Percentiles rank a stretch among this genome's conserved stretches.
phyloP scores from a whole-genome alignment of 2,888 invertebrate species.

The Eupithecia inturbata region DNA sequence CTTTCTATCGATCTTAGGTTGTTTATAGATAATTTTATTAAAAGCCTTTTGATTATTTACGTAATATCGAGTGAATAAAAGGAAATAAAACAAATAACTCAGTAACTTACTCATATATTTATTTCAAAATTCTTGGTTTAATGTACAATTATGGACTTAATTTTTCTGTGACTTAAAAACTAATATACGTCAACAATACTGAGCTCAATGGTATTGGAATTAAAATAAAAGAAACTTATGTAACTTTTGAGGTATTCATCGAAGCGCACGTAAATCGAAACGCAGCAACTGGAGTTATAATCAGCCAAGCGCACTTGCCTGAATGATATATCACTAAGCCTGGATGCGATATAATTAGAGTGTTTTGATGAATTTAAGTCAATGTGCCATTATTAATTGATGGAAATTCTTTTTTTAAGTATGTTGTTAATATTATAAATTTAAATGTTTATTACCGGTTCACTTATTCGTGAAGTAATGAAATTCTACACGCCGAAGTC shows the following conservation, averaged over 20 bases:
- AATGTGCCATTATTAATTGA: not conserved
- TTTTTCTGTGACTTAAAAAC: constrained; percentile 58
- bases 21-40: no score
- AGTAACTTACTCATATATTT: constrained; percentile 80
- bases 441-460: not conserved
- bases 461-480: not conserved
- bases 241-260: not conserved
- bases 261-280: not conserved
- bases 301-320: not conserved
- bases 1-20: no score
- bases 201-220: constrained; percentile 35
- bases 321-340: no score
- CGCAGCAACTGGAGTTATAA: not conserved
- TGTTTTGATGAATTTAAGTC: not conserved
- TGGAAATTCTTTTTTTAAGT: not conserved
- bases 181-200: constrained; percentile 53
- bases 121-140: constrained; percentile 79
- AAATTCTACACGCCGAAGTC: no score
- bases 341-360: not conserved
- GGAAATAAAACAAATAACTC: constrained; percentile 59
- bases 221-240: not conserved
- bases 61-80: no score
- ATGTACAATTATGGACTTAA: constrained; percentile 76
- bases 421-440: not conserved
- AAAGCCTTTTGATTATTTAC: no score